These are phyloP conservation scores for Oscheius myriophilus DNA, from an alignment of 2,888 invertebrate species.

Conservation along the genomic window DNA sequence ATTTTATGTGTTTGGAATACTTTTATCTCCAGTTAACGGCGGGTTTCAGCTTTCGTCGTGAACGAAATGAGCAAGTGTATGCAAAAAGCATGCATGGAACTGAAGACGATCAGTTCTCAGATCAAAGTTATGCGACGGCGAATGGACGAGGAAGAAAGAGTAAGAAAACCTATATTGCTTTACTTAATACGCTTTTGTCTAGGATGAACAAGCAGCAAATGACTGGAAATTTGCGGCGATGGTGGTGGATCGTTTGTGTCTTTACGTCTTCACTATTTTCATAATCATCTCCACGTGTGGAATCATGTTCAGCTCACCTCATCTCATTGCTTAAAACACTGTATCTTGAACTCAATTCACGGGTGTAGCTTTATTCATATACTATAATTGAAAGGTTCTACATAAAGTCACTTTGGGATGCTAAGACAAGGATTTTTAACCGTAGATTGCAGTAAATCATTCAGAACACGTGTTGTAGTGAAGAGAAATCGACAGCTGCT, in stretches of 20 bases:
- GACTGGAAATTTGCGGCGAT: conserved; percentile 69
- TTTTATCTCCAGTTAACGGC: too few relatives aligned
- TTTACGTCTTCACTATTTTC: conserved; percentile 63
- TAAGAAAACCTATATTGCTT: conserved; percentile 10
- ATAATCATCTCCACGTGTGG: conserved; percentile 65
- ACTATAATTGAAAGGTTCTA: too few relatives aligned
- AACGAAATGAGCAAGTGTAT: conserved; percentile 49
- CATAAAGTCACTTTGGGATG: not conserved
- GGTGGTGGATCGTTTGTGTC: conserved; percentile 65
- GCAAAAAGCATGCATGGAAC: conserved; percentile 59
- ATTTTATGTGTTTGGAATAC: too few relatives aligned
- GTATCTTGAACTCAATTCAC: too few relatives aligned
- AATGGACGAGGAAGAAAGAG: conserved; percentile 61
- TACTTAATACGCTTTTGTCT: conserved; percentile 1
- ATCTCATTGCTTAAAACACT: conserved; percentile 52
- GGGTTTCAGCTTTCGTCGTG: not conserved
- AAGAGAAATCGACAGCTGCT: too few relatives aligned
- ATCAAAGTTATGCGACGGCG: conserved; percentile 54
- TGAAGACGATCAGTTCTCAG: conserved; percentile 55
- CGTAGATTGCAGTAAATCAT: too few relatives aligned
- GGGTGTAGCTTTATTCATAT: too few relatives aligned
- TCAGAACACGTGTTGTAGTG: not conserved
- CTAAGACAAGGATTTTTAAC: not conserved
- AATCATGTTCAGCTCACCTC: conserved; percentile 64
- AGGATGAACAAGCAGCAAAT: conserved; percentile 66